Evolutionary conservation across 2,113 vertebrate genomes (phyloP), one percentile per base, ranked within the genome.

Genomic region (Burhinus bistriatus): DNA sequence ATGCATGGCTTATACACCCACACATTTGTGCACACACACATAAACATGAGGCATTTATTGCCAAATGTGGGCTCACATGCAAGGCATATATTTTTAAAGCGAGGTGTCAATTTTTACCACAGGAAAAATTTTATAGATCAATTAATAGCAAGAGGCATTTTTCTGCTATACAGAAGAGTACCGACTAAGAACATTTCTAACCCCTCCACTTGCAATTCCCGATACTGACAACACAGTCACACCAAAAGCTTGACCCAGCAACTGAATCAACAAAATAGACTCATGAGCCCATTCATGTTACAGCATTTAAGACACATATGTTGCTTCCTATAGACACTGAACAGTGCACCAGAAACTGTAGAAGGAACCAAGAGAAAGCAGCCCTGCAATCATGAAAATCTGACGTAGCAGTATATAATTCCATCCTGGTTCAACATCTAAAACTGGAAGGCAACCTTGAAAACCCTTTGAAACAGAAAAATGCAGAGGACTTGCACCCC

Each of bases 211-310:
- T 75, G 42, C 47, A 78, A 26, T 45, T 72, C 34, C 40, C 81
- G 69, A 3, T 26, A 29, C 0, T 89, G 84, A 38, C 65, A 72
- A 73, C 52, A n/a, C 55, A 61, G 69, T 57, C 69, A 45, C 40
- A 42, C 22, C 20, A 38, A 87, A 75, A 84, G 52, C 51, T 44
- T 78, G 54, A 92, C 71, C 51, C 62, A 88, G 61, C 62, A 73
- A 47, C 1, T 20, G 58, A 81, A 54, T 7, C 78, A 87, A 38
- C 0, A 0, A 78, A 72, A 45, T 4, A 64, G 65, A 47, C 36
- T 64, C 61, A 5, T 7, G 77, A 91, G 40, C 44, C 57, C 38
- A 12, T 32, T 52, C 18, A 22, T 2, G 18, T 40, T 55, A 71
- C 61, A 87, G 57, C 57, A 55, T 32, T 47, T 78, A 61, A 75